Base-by-base conservation (phyloP, 2,113 vertebrate genomes). In the Cichladusa arquata region DNA sequence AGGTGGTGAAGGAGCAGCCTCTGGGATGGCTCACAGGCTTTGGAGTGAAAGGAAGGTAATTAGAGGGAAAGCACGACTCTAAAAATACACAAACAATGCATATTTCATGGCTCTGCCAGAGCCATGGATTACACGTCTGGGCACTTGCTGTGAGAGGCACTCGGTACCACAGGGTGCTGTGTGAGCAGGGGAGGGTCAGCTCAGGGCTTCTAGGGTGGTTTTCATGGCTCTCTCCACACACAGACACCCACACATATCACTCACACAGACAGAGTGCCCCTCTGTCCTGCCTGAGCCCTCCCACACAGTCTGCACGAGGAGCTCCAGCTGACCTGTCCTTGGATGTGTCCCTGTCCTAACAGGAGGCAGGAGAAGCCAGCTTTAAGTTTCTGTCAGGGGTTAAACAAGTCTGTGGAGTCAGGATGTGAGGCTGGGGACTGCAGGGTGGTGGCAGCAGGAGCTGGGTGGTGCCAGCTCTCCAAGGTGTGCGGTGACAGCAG, bases 301-400 rank as follows among this genome's bases (percentile, higher is more conserved):
- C 58, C 0, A 0, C 23, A 31, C 1, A 3, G 9, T 6, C 79
- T 78, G 44, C 28, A 33, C 0, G 2, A 51, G 67, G 8, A 84
- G 5, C 47, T 10, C 16, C 51, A 44, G 48, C 44, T 54, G 33
- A 34, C 7, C 67, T 40, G 36, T 17, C 25, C 25, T 19, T 1
- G 2, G 33, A 79, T 31, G 13, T 22, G 33, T 45, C 47, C 38
- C 18, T 47, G 8, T 47, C 51, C 51, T 19, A 57, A n/a, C 4
- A 53, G 38, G 12, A 90, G 44, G 17, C 28, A 23, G 61, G 17
- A 85, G 22, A 85, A 67, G 23, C 2, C 22, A 79, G 14, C 7
- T 54, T 60, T 28, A 8, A 38, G 0, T 8, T 36, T 36, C 50
- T 38, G n/a, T 6, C 24, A 48, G 36, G 50, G 29, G 8, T 65